These are phyloP conservation scores for Apotomis turbidana DNA, from an alignment of 2,888 invertebrate genomes.

Conservation along the genomic window DNA sequence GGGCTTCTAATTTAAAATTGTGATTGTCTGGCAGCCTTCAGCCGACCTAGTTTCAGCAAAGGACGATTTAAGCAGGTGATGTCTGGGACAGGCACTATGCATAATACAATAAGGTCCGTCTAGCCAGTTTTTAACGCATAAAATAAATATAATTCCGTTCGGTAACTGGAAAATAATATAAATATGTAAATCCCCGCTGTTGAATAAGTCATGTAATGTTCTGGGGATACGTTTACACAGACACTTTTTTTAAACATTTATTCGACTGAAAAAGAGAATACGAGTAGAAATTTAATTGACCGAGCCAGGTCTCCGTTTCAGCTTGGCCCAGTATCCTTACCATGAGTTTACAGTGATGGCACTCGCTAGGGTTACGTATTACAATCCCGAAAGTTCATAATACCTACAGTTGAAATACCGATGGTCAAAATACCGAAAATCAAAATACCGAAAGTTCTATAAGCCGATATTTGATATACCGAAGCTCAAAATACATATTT, in stretches of 20 bases:
- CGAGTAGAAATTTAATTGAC: too few species aligned
- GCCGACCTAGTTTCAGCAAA: conserved; percentile 78
- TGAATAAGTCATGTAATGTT: conserved; percentile 7
- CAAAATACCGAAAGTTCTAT: too few species aligned
- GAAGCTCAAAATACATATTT: too few species aligned
- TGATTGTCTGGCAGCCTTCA: conserved; percentile 78
- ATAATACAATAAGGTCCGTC: conserved; percentile 72
- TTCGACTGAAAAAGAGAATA: not conserved
- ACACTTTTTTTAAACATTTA: not conserved
- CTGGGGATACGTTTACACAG: not conserved
- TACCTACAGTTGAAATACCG: too few species aligned
- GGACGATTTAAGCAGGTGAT: conserved; percentile 69
- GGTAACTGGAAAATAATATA: conserved; percentile 12
- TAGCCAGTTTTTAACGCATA: conserved; percentile 57
- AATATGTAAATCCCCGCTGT: not conserved
- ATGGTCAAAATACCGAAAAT: too few species aligned
- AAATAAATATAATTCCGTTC: conserved; percentile 8
- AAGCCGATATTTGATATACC: too few species aligned
- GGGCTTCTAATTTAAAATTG: conserved; percentile 77
- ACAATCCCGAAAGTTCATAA: too few species aligned
- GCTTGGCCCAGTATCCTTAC: too few species aligned
- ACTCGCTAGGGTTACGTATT: too few species aligned
- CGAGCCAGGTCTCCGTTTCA: too few species aligned
- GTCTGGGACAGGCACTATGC: conserved; percentile 71
- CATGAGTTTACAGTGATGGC: too few species aligned